phyloP scores from a whole-genome alignment of 1,140 invertebrate genomes.

The Monomorium pharaonis region DNA sequence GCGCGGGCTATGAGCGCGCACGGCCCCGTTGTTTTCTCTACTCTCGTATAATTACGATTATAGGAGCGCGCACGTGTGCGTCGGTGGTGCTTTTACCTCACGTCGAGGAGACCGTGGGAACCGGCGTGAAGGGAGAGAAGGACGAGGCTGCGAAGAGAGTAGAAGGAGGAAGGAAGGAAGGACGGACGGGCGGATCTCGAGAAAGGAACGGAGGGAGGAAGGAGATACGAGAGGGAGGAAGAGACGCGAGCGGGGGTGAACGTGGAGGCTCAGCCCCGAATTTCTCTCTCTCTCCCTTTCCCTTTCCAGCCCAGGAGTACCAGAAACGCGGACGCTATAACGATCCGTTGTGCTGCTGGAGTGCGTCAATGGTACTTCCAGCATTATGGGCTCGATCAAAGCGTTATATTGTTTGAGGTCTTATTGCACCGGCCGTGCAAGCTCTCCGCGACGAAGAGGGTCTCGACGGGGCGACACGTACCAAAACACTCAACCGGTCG shows the following conservation, averaged over 20 bases:
- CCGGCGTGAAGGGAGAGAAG: slow-evolving; percentile 52
- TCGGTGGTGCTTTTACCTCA: slow-evolving; percentile 49
- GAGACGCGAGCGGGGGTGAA: slow-evolving; percentile 41
- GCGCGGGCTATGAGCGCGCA: not conserved
- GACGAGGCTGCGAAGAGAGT: slow-evolving; percentile 29
- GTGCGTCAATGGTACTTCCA: slow-evolving; percentile 55
- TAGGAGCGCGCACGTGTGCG: slow-evolving; percentile 43
- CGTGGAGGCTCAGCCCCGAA: slow-evolving; percentile 56
- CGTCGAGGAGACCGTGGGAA: slow-evolving; percentile 70
- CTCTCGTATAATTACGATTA: slow-evolving; percentile 55
- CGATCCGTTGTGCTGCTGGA: slow-evolving; percentile 57
- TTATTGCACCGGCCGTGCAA: slow-evolving; percentile 76
- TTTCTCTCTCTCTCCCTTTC: slow-evolving; percentile 35
- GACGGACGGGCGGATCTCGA: slow-evolving; percentile 23
- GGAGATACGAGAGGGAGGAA: slow-evolving; percentile 1
- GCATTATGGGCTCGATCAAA: slow-evolving; percentile 74
- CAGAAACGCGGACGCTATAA: slow-evolving; percentile 70
- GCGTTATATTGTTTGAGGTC: slow-evolving; percentile 74
- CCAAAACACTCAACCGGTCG: slow-evolving; percentile 66
- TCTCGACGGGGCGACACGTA: slow-evolving; percentile 64
- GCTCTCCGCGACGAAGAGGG: slow-evolving; percentile 64
- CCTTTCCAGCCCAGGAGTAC: slow-evolving; percentile 59
- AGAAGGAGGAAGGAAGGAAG: slow-evolving; percentile 64
- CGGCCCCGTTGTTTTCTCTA: slow-evolving; percentile 42
- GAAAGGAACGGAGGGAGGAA: not conserved